Conservation (phyloP, 2,797 vertebrate species). For the Poeciliopsis turneri region DNA sequence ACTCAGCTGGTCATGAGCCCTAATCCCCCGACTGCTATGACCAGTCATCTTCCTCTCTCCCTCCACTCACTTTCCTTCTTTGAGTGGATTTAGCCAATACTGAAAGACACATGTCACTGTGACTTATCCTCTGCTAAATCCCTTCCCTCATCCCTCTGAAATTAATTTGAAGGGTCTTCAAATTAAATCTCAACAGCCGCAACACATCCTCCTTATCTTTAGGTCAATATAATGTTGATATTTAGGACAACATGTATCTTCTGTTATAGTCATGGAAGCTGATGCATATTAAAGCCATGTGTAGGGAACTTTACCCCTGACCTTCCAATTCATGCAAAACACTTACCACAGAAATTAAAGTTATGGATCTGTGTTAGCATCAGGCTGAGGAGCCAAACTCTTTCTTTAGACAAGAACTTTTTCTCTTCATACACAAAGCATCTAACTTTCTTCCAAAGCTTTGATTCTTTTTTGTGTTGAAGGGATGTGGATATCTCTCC, state of each 20-base stretch:
- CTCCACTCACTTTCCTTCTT: conserved; percentile 51
- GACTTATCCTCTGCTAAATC: conserved; percentile 64
- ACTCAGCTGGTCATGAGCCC: conserved; percentile 59
- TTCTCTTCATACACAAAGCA: conserved; percentile 16
- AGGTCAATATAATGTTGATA: conserved; percentile 1
- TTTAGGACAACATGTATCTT: conserved; percentile 19
- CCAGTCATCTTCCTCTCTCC: conserved; percentile 37
- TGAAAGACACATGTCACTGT: conserved; percentile 52
- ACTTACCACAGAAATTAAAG: conserved; percentile 20
- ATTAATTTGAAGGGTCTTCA: conserved; percentile 44
- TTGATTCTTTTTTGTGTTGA: neutral
- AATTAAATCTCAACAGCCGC: conserved; percentile 35
- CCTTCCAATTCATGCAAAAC: conserved; percentile 26
- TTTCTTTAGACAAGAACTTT: conserved; percentile 11
- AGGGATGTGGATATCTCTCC: conserved; percentile 20
- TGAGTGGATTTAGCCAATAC: conserved; percentile 63
- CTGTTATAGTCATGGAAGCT: conserved; percentile 10
- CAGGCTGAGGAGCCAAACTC: conserved; percentile 32
- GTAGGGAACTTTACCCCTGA: conserved; percentile 26
- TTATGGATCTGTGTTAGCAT: conserved; percentile 30
- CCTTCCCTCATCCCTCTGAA: conserved; percentile 36
- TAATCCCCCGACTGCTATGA: conserved; percentile 58
- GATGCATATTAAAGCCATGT: conserved; percentile 22
- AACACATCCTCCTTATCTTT: conserved; percentile 12
- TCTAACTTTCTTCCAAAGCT: neutral